These are phyloP conservation scores for Clunio marinus DNA, from an alignment of 2,888 invertebrate genomes.

Conservation along the genomic window DNA sequence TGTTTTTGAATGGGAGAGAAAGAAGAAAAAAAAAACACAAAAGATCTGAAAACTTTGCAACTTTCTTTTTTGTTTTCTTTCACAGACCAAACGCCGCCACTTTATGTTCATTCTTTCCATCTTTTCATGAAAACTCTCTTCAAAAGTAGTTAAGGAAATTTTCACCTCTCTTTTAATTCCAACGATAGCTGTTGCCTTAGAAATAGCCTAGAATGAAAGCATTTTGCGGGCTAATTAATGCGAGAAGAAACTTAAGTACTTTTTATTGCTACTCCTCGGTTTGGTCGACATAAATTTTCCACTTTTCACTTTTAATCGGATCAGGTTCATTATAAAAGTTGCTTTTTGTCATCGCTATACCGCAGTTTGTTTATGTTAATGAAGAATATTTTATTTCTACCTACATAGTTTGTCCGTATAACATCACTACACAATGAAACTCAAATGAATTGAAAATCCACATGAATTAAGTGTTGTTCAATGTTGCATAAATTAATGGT, in stretches of 20 bases:
- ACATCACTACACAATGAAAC: no score
- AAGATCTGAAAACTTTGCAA: not conserved
- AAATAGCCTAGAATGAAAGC: not conserved
- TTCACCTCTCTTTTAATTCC: slow-evolving; percentile 3
- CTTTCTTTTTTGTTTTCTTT: not conserved
- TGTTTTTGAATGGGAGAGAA: not conserved
- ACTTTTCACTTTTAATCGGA: no score
- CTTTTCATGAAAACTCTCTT: not conserved
- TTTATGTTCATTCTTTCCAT: no score
- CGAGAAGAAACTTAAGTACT: not conserved
- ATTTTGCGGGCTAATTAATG: slow-evolving; percentile 7
- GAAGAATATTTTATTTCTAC: no score
- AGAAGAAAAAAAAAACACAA: not conserved
- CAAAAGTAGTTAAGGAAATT: not conserved
- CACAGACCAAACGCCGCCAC: no score
- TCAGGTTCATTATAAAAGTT: no score
- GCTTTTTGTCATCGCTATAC: no score
- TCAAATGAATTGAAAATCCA: not conserved
- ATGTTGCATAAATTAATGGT: not conserved
- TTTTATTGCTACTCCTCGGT: not conserved
- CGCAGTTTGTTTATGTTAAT: no score
- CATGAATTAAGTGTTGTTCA: not conserved
- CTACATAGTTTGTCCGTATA: not conserved
- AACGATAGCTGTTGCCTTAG: not conserved
- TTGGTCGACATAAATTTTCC: not conserved